phyloP scores from a whole-genome alignment of 2,113 vertebrate species.

The Coreoperca whiteheadi region DNA sequence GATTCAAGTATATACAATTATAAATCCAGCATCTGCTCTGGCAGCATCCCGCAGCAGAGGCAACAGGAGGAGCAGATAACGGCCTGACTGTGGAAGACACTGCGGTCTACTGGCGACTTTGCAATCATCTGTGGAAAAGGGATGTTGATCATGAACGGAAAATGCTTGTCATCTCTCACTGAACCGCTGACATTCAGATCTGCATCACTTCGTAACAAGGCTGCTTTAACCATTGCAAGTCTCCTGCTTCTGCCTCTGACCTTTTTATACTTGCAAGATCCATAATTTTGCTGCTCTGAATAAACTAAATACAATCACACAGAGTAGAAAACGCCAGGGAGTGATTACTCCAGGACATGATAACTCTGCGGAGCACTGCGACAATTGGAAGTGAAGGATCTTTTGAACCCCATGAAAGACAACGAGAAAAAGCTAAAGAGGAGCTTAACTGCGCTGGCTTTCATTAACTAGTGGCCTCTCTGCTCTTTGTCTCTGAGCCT shows the following conservation, averaged over 20 bases:
- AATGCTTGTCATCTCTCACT: slow-evolving; percentile 49
- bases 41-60: slow-evolving; percentile 22
- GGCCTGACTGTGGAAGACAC: slow-evolving; percentile 36
- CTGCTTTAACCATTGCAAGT: slow-evolving; percentile 14
- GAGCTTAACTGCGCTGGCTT: slow-evolving; percentile 72
- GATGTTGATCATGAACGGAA: slow-evolving; percentile 53
- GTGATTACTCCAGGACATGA: slow-evolving; percentile 28
- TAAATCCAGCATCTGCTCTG: slow-evolving; percentile 36
- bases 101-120: slow-evolving; percentile 48
- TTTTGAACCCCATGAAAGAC: slow-evolving; percentile 70
- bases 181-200: slow-evolving; percentile 40
- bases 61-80: slow-evolving; percentile 56
- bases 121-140: slow-evolving; percentile 45
- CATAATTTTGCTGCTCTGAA: slow-evolving; percentile 9
- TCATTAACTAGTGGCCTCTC: slow-evolving; percentile 80
- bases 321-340: slow-evolving; percentile 18
- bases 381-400: slow-evolving; percentile 59
- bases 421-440: slow-evolving; percentile 68
- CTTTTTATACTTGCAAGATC: slow-evolving; percentile 34
- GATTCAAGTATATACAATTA: too few species aligned
- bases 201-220: neutral
- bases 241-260: slow-evolving; percentile 20
- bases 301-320: slow-evolving; percentile 34
- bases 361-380: slow-evolving; percentile 16
- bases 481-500: slow-evolving; percentile 77